Evolutionary conservation across 2,113 vertebrate species (phyloP).

Genomic region (Albula glossodonta): DNA sequence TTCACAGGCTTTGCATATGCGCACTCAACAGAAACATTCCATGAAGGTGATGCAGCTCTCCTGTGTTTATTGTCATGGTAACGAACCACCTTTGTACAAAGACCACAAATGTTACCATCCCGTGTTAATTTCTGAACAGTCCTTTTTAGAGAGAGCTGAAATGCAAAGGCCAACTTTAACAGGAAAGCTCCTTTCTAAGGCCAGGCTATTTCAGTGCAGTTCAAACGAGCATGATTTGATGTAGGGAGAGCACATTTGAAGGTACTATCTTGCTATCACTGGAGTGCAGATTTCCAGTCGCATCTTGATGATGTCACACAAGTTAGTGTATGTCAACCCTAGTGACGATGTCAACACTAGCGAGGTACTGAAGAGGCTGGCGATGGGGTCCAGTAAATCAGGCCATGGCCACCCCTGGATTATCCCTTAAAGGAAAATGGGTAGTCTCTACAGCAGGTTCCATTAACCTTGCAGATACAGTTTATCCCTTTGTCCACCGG

Average conservation of each 20-base stretch:
- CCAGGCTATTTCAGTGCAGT: neutral
- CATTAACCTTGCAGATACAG: neutral
- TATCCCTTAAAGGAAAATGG: neutral
- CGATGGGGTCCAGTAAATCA: neutral
- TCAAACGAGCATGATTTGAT: neutral
- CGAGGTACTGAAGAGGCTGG: neutral
- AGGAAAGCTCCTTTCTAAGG: neutral
- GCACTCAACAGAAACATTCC: neutral
- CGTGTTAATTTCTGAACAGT: neutral
- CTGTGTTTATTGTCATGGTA: neutral
- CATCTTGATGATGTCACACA: neutral
- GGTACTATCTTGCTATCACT: neutral
- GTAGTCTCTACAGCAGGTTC: neutral
- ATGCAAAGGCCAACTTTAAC: neutral
- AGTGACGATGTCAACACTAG: neutral
- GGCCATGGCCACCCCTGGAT: neutral
- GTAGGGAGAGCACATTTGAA: neutral
- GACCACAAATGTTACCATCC: neutral
- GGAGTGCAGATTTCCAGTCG: neutral
- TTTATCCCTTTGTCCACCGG: neutral
- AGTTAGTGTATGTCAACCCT: too few relatives aligned
- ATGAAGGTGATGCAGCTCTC: neutral
- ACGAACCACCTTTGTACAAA: neutral
- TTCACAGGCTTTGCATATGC: neutral
- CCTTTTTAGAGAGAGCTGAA: neutral